phyloP scores from a whole-genome alignment of 2,797 vertebrate genomes.

The Leucoraja ocellata region DNA sequence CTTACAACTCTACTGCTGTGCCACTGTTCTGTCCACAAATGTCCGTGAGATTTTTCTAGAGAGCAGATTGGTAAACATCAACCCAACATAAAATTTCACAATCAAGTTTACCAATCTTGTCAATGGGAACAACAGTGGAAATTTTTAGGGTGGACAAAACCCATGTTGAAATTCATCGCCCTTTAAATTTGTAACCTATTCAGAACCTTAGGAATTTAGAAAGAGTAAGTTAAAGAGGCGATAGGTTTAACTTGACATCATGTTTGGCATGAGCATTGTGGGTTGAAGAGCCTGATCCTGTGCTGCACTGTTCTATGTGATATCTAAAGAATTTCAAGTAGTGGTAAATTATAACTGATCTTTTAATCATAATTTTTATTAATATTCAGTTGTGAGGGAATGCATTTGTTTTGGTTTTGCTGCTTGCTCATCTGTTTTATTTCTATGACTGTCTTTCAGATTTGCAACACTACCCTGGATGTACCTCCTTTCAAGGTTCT shows the following conservation, averaged over 20 bases:
- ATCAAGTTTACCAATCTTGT: background rate
- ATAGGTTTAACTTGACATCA: too few species aligned
- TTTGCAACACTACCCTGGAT: slow-evolving; percentile 57
- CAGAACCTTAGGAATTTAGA: background rate
- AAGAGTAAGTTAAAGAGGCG: background rate
- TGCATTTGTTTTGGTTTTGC: background rate
- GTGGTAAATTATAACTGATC: background rate
- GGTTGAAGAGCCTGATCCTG: too few species aligned
- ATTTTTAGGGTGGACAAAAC: background rate
- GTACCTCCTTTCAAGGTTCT: slow-evolving; percentile 57
- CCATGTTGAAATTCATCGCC: background rate
- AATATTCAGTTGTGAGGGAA: background rate
- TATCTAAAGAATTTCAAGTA: background rate
- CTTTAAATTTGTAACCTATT: background rate
- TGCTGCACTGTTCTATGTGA: too few species aligned
- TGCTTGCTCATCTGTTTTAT: slow-evolving; percentile 4
- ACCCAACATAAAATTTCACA: too few species aligned
- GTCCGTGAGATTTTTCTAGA: background rate
- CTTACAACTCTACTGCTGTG: too few species aligned
- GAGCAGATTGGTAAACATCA: background rate
- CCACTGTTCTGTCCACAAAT: too few species aligned
- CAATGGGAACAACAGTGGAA: background rate
- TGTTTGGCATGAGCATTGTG: too few species aligned
- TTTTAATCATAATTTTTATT: background rate
- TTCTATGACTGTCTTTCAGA: slow-evolving; percentile 44